phyloP scores from a whole-genome alignment of 2,888 invertebrate genomes.

The Leucozona laternaria region DNA sequence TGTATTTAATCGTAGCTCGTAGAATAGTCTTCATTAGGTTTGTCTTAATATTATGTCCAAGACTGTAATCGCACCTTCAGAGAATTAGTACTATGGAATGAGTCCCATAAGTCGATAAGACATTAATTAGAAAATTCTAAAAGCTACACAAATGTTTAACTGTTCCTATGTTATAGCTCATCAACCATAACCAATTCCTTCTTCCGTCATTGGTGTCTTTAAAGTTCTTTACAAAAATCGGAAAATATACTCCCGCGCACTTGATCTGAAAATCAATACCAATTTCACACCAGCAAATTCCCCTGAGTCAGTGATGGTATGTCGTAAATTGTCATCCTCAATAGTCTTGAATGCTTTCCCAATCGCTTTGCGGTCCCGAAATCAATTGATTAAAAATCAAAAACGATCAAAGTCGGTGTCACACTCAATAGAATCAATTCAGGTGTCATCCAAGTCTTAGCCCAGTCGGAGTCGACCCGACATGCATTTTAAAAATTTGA shows the following conservation, averaged over 20 bases:
- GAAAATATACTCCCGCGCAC: neutral
- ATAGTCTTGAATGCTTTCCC: conserved; percentile 23
- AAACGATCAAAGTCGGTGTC: conserved; percentile 69
- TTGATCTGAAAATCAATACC: conserved; percentile 47
- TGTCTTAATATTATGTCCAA: too few relatives aligned
- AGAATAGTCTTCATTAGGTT: too few relatives aligned
- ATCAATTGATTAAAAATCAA: conserved; percentile 64
- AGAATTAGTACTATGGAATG: neutral
- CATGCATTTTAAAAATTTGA: conserved; percentile 41
- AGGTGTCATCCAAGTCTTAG: conserved; percentile 40
- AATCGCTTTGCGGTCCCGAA: conserved; percentile 66
- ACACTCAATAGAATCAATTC: conserved; percentile 40
- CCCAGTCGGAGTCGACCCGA: conserved; percentile 17
- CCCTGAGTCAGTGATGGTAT: conserved; percentile 40
- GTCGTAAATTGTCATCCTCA: conserved; percentile 56
- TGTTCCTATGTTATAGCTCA: neutral
- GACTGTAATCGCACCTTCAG: neutral
- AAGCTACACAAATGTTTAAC: neutral
- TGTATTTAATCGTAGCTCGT: too few relatives aligned
- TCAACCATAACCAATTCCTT: conserved; percentile 37
- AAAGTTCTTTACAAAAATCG: neutral
- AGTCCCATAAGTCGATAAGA: too few relatives aligned
- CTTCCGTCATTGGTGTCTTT: conserved; percentile 12
- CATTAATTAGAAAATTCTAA: neutral
- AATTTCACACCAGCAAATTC: conserved; percentile 71